Evolutionary conservation across 1,140 invertebrate genomes (phyloP).

Genomic region (Stratiolaelaps scimitus): DNA sequence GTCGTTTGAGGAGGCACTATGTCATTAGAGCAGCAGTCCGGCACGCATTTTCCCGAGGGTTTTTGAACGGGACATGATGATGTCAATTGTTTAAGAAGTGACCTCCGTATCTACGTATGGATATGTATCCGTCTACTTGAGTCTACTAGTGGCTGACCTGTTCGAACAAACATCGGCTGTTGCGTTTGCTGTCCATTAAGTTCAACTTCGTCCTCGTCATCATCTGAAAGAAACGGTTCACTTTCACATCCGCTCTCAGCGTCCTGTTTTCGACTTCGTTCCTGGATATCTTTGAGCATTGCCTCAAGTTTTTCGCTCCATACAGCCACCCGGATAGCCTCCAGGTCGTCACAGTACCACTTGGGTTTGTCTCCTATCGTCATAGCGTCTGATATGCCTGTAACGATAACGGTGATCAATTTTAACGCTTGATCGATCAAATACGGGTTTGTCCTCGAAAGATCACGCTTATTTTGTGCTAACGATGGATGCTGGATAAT

Average conservation of each 20-base stretch:
- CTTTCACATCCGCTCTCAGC: slow-evolving; percentile 22
- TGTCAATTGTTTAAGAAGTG: too few relatives aligned
- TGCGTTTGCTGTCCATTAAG: neutral
- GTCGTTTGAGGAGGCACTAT: too few relatives aligned
- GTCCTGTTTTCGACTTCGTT: slow-evolving; percentile 18
- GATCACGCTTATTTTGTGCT: neutral
- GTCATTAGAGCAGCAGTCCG: too few relatives aligned
- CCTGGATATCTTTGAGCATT: slow-evolving; percentile 16
- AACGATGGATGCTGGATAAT: neutral
- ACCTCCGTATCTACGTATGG: too few relatives aligned
- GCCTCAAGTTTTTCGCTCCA: slow-evolving; percentile 55
- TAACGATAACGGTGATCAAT: neutral
- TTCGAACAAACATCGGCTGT: slow-evolving; percentile 23
- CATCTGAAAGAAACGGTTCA: slow-evolving; percentile 3
- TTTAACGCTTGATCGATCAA: slow-evolving; percentile 68
- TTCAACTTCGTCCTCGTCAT: slow-evolving; percentile 9
- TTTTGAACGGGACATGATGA: too few relatives aligned
- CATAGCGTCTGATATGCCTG: slow-evolving; percentile 25
- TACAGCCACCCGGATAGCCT: slow-evolving; percentile 77
- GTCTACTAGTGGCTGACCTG: neutral
- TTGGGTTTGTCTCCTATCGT: slow-evolving; percentile 87
- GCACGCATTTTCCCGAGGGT: too few relatives aligned
- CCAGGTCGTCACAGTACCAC: slow-evolving; percentile 72
- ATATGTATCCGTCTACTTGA: neutral
- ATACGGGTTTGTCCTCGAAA: slow-evolving; percentile 48